phyloP scores from a whole-genome alignment of 23 tunicate genomes.

The Oikopleura vanhoeffeni region DNA sequence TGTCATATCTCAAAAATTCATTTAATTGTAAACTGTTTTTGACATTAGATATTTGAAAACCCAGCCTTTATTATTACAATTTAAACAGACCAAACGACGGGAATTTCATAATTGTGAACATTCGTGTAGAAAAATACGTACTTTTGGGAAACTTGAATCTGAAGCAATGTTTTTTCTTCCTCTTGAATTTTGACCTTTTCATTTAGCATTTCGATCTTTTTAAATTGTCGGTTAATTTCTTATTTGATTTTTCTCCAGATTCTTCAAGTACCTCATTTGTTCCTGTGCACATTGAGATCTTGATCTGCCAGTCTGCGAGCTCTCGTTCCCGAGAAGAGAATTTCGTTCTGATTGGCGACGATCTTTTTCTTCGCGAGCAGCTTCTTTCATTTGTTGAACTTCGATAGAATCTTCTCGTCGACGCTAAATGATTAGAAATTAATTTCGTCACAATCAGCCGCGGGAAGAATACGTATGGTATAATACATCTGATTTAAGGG shows the following conservation, averaged over 20 bases:
- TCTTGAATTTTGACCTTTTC: background rate
- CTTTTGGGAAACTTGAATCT: background rate
- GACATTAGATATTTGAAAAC: too few species aligned
- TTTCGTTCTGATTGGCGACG: background rate
- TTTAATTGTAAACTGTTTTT: too few species aligned
- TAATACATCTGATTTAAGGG: too few species aligned
- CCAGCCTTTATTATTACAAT: too few species aligned
- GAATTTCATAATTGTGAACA: too few species aligned
- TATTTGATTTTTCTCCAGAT: too few species aligned
- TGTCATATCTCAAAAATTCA: too few species aligned
- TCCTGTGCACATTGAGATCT: background rate
- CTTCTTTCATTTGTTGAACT: slow-evolving; percentile 14
- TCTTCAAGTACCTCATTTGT: background rate
- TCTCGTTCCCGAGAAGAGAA: background rate
- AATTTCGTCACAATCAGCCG: too few species aligned
- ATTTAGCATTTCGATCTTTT: background rate
- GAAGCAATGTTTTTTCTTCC: background rate
- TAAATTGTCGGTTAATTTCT: too few species aligned
- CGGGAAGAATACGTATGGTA: too few species aligned
- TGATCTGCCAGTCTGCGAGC: background rate
- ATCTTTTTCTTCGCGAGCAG: background rate
- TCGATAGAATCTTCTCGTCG: background rate
- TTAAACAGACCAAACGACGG: too few species aligned
- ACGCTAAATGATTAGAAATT: background rate
- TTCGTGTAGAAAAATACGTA: too few species aligned